Conservation (phyloP, 2,797 vertebrate genomes). For the Platalea minor region DNA sequence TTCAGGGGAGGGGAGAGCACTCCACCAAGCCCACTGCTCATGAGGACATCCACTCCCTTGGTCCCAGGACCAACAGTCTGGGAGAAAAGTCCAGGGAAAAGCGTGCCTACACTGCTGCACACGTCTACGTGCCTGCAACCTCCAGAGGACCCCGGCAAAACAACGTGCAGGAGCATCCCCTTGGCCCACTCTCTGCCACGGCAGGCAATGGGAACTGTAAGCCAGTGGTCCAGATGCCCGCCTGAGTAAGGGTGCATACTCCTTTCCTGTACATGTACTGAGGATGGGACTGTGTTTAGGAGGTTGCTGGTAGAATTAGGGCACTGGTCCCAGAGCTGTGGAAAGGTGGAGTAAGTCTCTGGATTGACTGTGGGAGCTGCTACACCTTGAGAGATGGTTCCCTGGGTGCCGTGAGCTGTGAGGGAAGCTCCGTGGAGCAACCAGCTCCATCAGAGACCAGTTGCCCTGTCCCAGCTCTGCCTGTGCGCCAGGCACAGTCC, state of each 20-base stretch:
- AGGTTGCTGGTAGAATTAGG: background rate
- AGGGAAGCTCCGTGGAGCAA: background rate
- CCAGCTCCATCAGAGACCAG: background rate
- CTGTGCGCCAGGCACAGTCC: background rate
- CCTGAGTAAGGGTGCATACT: too few relatives aligned
- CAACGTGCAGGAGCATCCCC: background rate
- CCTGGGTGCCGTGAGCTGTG: background rate
- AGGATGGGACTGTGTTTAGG: background rate
- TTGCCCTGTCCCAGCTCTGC: background rate
- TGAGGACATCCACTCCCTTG: background rate
- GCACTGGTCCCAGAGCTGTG: background rate
- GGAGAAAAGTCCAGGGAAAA: background rate
- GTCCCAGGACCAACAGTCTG: background rate
- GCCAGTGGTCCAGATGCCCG: rapidly evolving
- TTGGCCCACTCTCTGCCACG: background rate
- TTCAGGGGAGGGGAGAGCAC: background rate
- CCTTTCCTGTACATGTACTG: background rate
- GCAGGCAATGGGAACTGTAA: background rate
- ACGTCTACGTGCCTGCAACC: rapidly evolving
- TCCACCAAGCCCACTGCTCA: background rate
- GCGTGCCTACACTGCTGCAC: background rate
- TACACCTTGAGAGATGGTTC: background rate
- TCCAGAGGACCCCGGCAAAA: rapidly evolving
- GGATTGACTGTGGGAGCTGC: background rate
- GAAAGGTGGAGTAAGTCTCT: background rate